Evolutionary conservation across 2,113 vertebrate species (phyloP).

Genomic region (Ptyas mucosa): DNA sequence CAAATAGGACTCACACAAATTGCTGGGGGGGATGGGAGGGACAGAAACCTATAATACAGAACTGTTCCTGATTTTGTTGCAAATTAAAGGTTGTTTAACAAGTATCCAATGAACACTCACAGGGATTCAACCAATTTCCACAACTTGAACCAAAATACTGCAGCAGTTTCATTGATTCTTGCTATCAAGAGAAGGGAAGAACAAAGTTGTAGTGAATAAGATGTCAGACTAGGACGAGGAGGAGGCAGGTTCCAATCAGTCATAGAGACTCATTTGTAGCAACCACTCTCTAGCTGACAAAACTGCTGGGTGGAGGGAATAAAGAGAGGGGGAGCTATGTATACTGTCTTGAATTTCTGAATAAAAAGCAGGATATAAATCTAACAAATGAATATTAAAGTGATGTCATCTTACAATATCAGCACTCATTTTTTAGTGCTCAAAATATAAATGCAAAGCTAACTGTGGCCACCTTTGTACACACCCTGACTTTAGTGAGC

Average conservation of each 20-base stretch:
- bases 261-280: background rate
- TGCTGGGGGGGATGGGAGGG: background rate
- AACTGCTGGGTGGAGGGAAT: background rate
- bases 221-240: background rate
- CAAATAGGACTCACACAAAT: slow-evolving; percentile 10
- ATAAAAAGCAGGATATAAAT: background rate
- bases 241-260: background rate
- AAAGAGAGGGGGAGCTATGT: background rate
- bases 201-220: background rate
- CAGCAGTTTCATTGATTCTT: background rate
- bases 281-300: background rate
- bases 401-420: background rate
- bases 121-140: background rate
- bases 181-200: background rate
- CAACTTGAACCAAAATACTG: background rate
- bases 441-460: background rate
- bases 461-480: background rate
- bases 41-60: background rate
- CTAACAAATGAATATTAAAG: background rate
- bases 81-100: slow-evolving; percentile 3
- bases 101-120: slow-evolving; percentile 1
- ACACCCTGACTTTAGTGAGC: background rate
- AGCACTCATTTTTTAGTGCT: background rate
- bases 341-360: background rate
- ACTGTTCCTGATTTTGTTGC: background rate